These are phyloP conservation scores for Tamandua tetradactyla DNA, from an alignment of 2,797 vertebrate species.

Conservation along the genomic window DNA sequence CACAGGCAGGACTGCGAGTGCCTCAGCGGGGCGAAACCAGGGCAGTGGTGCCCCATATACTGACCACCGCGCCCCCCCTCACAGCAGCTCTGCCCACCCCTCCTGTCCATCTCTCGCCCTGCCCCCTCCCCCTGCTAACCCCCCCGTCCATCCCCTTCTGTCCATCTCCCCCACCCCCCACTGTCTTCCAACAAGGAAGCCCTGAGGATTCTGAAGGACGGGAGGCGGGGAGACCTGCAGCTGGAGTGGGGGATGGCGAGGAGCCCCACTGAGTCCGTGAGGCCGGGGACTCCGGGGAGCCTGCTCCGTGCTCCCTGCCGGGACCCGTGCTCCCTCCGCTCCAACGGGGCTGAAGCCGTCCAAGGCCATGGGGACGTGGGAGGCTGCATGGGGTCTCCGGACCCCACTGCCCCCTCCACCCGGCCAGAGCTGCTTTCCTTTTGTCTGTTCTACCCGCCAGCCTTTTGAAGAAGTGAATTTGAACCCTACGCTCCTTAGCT, in stretches of 20 bases:
- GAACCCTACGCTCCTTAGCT: not conserved
- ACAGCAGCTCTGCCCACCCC: not conserved
- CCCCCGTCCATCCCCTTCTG: not conserved
- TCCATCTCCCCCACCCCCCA: not conserved
- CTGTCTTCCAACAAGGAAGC: not conserved
- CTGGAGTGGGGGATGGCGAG: not conserved
- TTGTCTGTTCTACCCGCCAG: not conserved
- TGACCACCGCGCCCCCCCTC: accelerated
- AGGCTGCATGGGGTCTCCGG: too few species aligned
- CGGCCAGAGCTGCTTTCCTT: not conserved
- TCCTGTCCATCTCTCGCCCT: too few species aligned
- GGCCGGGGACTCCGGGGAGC: not conserved
- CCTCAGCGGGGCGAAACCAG: too few species aligned
- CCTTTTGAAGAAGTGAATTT: not conserved
- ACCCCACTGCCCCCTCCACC: not conserved
- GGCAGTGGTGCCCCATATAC: accelerated
- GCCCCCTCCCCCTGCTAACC: not conserved
- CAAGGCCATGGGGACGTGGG: accelerated
- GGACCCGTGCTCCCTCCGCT: not conserved
- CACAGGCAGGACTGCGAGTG: accelerated
- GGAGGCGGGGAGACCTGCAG: not conserved
- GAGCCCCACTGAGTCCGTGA: too few species aligned
- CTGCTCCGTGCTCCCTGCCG: too few species aligned
- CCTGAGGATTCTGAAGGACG: not conserved
- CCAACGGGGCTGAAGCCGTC: not conserved